phyloP scores from a whole-genome alignment of 2,113 vertebrate species.

The Pholis gunnellus region DNA sequence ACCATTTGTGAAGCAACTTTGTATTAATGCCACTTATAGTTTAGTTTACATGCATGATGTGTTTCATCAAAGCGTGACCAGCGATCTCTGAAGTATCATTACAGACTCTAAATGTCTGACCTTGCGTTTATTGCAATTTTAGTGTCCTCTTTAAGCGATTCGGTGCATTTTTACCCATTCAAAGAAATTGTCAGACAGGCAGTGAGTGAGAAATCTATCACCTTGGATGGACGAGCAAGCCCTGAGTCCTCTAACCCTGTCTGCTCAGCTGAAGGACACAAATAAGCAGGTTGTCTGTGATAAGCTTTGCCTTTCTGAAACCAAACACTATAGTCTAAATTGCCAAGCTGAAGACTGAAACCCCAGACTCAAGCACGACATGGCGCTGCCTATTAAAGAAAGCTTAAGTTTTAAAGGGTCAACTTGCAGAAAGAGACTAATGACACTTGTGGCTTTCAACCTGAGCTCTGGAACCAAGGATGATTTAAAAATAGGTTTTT shows the following conservation, averaged over 20 bases:
- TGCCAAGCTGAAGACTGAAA: slow-evolving; percentile 42
- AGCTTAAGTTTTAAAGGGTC: background rate
- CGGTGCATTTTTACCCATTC: slow-evolving; percentile 17
- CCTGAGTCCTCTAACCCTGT: slow-evolving; percentile 44
- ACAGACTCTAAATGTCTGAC: slow-evolving; percentile 32
- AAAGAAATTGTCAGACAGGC: slow-evolving; percentile 27
- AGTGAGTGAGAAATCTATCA: slow-evolving; percentile 37
- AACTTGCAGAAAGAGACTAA: background rate
- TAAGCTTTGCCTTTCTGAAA: slow-evolving; percentile 51
- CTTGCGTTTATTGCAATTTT: slow-evolving; percentile 38
- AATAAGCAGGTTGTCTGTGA: slow-evolving; percentile 47
- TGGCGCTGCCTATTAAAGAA: background rate
- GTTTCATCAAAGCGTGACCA: slow-evolving; percentile 22
- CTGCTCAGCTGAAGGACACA: slow-evolving; percentile 48
- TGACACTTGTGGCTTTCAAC: background rate
- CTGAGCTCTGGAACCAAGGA: background rate
- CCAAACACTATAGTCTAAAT: slow-evolving; percentile 39
- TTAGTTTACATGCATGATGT: slow-evolving; percentile 9
- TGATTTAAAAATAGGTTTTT: background rate
- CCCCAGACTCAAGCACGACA: slow-evolving; percentile 21
- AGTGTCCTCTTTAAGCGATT: slow-evolving; percentile 16
- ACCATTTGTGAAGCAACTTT: background rate
- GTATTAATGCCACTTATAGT: background rate
- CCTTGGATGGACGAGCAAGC: slow-evolving; percentile 48
- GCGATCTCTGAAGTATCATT: slow-evolving; percentile 25